These are phyloP conservation scores for Lophius americanus DNA, from an alignment of 2,797 vertebrate species.

Conservation along the genomic window DNA sequence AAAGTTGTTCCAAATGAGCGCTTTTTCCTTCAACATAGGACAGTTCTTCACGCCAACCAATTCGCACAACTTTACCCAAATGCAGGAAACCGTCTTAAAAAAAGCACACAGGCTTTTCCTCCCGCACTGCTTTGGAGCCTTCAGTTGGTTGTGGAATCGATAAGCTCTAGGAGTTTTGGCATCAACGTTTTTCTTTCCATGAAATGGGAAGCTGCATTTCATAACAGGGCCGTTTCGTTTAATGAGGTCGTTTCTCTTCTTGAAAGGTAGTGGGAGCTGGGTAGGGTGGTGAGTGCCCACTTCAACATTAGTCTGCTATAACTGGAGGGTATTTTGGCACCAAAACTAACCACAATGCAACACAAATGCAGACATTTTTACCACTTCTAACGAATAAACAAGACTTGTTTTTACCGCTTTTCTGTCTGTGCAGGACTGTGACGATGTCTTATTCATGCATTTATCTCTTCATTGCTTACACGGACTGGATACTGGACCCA, in stretches of 20 bases:
- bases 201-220: not conserved
- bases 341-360: no score
- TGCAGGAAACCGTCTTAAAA: not conserved
- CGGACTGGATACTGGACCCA: no score
- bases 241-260: conserved; percentile 7
- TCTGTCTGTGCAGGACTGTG: no score
- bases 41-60: not conserved
- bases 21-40: conserved; percentile 6
- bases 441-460: no score
- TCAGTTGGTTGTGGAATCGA: conserved; percentile 10
- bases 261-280: conserved; percentile 9
- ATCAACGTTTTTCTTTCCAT: conserved; percentile 9
- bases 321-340: no score
- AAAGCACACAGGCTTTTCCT: conserved; percentile 5
- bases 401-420: no score
- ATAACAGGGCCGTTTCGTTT: conserved; percentile 6
- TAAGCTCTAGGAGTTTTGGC: conserved; percentile 14
- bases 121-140: not conserved
- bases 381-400: no score
- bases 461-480: no score
- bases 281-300: not conserved
- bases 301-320: no score
- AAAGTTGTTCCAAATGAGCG: conserved; percentile 6
- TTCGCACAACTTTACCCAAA: not conserved
- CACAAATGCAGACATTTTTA: no score